These are phyloP conservation scores for Teleopsis dalmanni DNA, from an alignment of 1,140 invertebrate genomes.

Conservation along the genomic window DNA sequence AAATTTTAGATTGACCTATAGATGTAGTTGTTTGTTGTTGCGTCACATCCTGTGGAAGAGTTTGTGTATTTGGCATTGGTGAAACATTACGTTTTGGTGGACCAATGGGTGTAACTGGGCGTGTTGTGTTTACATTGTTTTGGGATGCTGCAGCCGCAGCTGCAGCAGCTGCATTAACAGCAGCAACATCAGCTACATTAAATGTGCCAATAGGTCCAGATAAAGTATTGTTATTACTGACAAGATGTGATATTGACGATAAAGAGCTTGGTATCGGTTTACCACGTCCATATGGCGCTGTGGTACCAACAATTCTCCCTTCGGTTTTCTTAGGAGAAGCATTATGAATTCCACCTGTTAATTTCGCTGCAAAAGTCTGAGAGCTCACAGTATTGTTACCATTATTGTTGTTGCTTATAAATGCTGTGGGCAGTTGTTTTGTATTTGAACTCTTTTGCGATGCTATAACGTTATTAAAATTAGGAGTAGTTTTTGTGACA, in stretches of 20 bases:
- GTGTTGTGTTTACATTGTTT: too few relatives aligned
- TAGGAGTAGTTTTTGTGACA: too few relatives aligned
- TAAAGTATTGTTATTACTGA: conserved; percentile 34
- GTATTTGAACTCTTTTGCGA: background rate
- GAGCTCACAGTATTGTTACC: conserved; percentile 6
- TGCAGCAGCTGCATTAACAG: conserved; percentile 32
- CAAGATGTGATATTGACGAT: conserved; percentile 42
- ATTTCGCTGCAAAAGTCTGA: conserved; percentile 20
- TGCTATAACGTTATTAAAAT: too few relatives aligned
- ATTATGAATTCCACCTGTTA: conserved; percentile 1
- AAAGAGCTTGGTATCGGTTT: conserved; percentile 25
- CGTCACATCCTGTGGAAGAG: too few relatives aligned
- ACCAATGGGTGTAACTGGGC: conserved; percentile 30
- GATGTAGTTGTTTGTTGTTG: too few relatives aligned
- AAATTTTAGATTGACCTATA: too few relatives aligned
- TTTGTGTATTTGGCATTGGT: conserved; percentile 15
- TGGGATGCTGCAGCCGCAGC: conserved; percentile 20
- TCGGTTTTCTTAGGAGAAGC: conserved; percentile 35
- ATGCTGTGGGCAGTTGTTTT: conserved; percentile 1
- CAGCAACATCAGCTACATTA: conserved; percentile 40
- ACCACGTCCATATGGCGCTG: conserved; percentile 47
- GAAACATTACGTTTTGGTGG: conserved; percentile 24
- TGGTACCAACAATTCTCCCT: conserved; percentile 39
- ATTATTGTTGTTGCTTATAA: background rate
- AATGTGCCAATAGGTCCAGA: conserved; percentile 41